phyloP scores from a whole-genome alignment of 2,113 vertebrate genomes.

The Protomyctophum bolini region DNA sequence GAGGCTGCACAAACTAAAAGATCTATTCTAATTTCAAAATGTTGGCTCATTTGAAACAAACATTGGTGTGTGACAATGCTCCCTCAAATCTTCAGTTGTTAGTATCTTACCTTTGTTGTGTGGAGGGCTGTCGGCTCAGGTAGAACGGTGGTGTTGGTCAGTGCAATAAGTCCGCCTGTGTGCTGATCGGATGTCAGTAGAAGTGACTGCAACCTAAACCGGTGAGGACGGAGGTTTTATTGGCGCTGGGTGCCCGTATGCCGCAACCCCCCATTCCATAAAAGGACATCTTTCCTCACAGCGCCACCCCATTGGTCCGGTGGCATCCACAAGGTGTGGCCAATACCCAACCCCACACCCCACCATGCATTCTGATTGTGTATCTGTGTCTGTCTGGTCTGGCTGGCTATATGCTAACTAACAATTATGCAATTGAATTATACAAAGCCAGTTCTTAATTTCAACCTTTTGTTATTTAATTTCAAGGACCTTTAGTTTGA shows the following conservation, averaged over 20 bases:
- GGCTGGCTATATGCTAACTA: too few relatives aligned
- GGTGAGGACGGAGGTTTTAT: slow-evolving; percentile 62
- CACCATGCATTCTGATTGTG: slow-evolving; percentile 41
- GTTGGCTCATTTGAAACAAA: too few relatives aligned
- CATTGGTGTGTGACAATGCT: too few relatives aligned
- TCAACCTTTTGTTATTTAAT: too few relatives aligned
- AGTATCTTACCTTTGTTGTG: slow-evolving; percentile 58
- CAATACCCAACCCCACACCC: too few relatives aligned
- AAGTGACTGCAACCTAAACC: slow-evolving; percentile 54
- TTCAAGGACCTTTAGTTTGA: too few relatives aligned
- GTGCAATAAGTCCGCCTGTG: slow-evolving; percentile 4
- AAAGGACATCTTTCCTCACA: slow-evolving; percentile 79
- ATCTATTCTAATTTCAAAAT: too few relatives aligned
- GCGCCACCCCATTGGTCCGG: slow-evolving; percentile 70
- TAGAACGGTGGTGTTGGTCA: slow-evolving; percentile 16
- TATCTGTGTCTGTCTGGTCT: not conserved
- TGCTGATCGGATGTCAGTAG: slow-evolving; percentile 25
- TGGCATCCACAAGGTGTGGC: slow-evolving; percentile 69
- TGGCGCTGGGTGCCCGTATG: slow-evolving; percentile 36
- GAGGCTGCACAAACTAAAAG: too few relatives aligned
- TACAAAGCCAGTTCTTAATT: too few relatives aligned
- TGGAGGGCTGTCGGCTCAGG: slow-evolving; percentile 13
- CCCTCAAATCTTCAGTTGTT: too few relatives aligned
- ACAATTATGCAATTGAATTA: too few relatives aligned
- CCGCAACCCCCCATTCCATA: slow-evolving; percentile 79